Conservation (phyloP, 92 coral and sea anemone species). For the Parazoanthus atlanticus region DNA sequence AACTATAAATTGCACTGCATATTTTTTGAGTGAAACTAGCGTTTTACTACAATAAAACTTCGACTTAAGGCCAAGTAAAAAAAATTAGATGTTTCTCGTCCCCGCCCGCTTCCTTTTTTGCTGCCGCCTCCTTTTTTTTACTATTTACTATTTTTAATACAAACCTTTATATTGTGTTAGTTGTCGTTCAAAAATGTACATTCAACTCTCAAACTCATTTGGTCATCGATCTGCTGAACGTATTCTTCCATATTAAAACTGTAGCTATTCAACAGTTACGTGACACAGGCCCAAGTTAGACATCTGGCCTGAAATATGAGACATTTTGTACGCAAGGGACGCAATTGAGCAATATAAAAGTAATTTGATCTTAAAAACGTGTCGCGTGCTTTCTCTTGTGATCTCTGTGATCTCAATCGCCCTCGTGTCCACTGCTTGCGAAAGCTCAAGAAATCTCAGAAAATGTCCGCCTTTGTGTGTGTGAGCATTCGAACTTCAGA, state of each 20-base stretch:
- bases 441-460: too few relatives aligned
- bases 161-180: too few relatives aligned
- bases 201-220: conserved; percentile 26
- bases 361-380: conserved; percentile 1
- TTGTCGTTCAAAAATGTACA: conserved; percentile 27
- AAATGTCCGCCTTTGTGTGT: too few relatives aligned
- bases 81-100: too few relatives aligned
- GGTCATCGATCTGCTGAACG: conserved; percentile 25
- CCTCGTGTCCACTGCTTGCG: conserved; percentile 8
- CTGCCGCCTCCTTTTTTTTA: too few relatives aligned
- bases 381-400: conserved; percentile 11
- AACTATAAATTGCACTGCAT: too few relatives aligned
- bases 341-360: not conserved
- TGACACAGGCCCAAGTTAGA: conserved; percentile 11
- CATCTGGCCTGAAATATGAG: conserved; percentile 6
- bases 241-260: conserved; percentile 22
- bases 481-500: too few relatives aligned
- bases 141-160: too few relatives aligned
- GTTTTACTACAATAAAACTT: too few relatives aligned
- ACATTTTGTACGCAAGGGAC: conserved; percentile 18
- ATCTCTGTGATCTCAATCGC: not conserved
- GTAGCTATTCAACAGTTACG: conserved; percentile 7
- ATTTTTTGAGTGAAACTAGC: too few relatives aligned
- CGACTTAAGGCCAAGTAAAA: too few relatives aligned
- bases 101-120: too few relatives aligned